These are phyloP conservation scores for Orientallactaga sibirica DNA, from an alignment of 2,797 vertebrate species.

Conservation along the genomic window DNA sequence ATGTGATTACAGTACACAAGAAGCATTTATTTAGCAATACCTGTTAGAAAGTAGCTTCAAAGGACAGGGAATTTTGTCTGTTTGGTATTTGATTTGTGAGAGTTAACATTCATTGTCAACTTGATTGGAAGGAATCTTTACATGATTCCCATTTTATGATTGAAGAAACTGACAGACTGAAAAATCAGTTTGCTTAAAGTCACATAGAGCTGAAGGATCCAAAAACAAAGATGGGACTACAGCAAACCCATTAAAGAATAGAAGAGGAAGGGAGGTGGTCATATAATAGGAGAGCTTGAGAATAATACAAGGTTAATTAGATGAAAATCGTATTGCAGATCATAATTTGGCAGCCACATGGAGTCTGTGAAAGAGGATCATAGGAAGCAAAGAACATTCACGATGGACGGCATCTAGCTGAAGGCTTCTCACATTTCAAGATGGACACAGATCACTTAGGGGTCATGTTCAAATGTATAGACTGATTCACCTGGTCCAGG, in stretches of 20 bases:
- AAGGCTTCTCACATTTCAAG: not conserved
- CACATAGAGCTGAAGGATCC: not conserved
- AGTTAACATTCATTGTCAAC: not conserved
- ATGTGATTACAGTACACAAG: not conserved
- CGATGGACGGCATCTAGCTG: not conserved
- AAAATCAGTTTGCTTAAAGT: constrained; percentile 23
- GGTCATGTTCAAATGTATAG: not conserved
- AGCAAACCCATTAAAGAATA: not conserved
- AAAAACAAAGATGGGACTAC: not conserved
- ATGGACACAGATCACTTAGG: not conserved
- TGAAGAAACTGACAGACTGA: not conserved
- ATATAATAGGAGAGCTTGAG: not conserved
- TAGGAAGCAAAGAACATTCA: not conserved
- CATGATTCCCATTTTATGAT: not conserved
- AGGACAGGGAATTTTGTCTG: not conserved
- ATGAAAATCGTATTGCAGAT: not conserved
- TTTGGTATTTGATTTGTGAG: not conserved
- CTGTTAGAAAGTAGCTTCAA: not conserved
- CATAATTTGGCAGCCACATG: not conserved
- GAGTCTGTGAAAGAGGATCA: not conserved
- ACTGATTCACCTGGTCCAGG: not conserved
- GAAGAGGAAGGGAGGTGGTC: not conserved
- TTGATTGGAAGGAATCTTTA: not conserved
- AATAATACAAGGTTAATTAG: not conserved
- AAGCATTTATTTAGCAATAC: not conserved